Conservation (phyloP, 2,888 invertebrate genomes). For the Erebia aethiops region DNA sequence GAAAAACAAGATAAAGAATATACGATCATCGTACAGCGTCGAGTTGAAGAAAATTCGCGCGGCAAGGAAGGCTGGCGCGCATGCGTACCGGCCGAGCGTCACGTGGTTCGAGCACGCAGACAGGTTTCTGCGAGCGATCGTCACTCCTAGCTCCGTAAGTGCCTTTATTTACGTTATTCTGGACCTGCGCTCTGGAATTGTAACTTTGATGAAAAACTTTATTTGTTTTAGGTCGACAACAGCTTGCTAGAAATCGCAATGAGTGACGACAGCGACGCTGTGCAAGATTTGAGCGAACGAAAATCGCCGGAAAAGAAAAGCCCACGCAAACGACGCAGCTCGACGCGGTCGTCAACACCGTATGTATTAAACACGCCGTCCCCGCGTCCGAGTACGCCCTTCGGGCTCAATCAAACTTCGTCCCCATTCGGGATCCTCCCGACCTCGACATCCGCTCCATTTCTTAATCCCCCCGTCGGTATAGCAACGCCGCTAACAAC, state of each 20-base stretch:
- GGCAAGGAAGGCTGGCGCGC: constrained; percentile 80
- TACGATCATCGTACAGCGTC: constrained; percentile 80
- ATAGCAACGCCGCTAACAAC: constrained; percentile 77
- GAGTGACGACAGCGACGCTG: constrained; percentile 78
- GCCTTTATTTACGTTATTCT: constrained; percentile 36
- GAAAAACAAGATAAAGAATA: constrained; percentile 81
- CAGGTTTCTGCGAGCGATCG: constrained; percentile 81
- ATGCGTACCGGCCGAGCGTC: constrained; percentile 81
- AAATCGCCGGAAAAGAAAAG: constrained; percentile 78
- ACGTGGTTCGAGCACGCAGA: constrained; percentile 83
- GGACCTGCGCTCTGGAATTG: constrained; percentile 50
- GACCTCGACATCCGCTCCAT: constrained; percentile 66
- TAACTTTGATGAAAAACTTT: constrained; percentile 47
- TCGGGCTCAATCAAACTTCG: constrained; percentile 64
- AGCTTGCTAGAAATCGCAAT: constrained; percentile 73
- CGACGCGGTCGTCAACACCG: constrained; percentile 74
- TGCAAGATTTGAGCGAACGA: constrained; percentile 76
- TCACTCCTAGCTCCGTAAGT: constrained; percentile 81
- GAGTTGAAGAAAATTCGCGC: constrained; percentile 82
- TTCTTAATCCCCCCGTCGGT: constrained; percentile 76
- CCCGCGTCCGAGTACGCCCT: constrained; percentile 75
- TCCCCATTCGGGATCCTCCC: constrained; percentile 72
- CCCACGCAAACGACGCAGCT: constrained; percentile 73
- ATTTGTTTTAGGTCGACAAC: constrained; percentile 72
- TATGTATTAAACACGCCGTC: constrained; percentile 78